Evolutionary conservation across 1,140 invertebrate species (phyloP).

Genomic region (Prorops nasuta): DNA sequence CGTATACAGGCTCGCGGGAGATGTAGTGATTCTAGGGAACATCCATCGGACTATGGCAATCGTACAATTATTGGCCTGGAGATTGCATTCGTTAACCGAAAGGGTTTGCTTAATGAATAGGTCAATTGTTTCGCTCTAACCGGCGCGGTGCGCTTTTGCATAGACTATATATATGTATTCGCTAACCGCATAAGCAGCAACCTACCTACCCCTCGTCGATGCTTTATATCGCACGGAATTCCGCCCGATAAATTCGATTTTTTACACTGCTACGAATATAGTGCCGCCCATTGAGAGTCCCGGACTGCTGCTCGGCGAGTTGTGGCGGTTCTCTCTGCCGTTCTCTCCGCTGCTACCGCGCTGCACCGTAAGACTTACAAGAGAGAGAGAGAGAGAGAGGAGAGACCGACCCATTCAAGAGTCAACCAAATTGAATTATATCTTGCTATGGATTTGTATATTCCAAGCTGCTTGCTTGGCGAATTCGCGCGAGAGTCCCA

Average conservation of each 20-base stretch:
- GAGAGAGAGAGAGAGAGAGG: background rate
- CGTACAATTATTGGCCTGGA: slow-evolving; percentile 23
- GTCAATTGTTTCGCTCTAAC: slow-evolving; percentile 21
- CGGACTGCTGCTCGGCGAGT: slow-evolving; percentile 15
- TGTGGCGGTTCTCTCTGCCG: slow-evolving; percentile 14
- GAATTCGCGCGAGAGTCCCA: slow-evolving; percentile 24
- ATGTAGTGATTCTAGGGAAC: too few relatives aligned
- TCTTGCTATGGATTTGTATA: slow-evolving; percentile 27
- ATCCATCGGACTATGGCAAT: background rate
- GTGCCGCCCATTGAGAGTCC: slow-evolving; percentile 36
- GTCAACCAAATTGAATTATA: slow-evolving; percentile 39
- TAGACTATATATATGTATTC: too few relatives aligned
- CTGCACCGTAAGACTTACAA: slow-evolving; percentile 2
- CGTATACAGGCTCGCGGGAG: too few relatives aligned
- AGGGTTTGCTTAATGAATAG: slow-evolving; percentile 22
- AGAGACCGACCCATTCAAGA: slow-evolving; percentile 35
- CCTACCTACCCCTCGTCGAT: slow-evolving; percentile 13
- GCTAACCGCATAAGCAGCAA: too few relatives aligned
- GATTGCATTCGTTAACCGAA: background rate
- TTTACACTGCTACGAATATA: slow-evolving; percentile 37
- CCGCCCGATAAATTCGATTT: slow-evolving; percentile 39
- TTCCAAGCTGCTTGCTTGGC: slow-evolving; percentile 4
- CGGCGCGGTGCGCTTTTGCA: background rate
- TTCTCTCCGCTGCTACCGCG: slow-evolving; percentile 6
- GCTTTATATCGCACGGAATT: slow-evolving; percentile 29